Base-by-base conservation (phyloP, 2,797 vertebrate species). In the Acrocephalus scirpaceus region DNA sequence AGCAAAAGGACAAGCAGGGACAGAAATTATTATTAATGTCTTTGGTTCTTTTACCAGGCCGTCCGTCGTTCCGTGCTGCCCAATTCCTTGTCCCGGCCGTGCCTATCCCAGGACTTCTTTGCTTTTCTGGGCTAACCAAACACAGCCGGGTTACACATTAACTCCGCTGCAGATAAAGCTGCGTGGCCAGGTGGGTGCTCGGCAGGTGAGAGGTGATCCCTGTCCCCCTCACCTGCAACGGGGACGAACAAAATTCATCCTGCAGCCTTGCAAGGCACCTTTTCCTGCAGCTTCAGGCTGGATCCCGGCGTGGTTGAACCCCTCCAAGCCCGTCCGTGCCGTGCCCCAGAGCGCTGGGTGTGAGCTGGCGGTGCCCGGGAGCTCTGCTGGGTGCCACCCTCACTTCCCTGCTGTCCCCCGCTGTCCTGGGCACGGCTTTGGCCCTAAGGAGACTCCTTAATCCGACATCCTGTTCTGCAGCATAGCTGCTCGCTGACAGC, bases 91-190 rank as follows among this genome's bases (percentile, higher is more conserved):
- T 86, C 67, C 65, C 22, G 2, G 76, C 79, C 26, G 64, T 74
- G 90, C 86, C 95, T 90, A 26, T 30, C 86, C 76, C 85, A 13
- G 87, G 77, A 58, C 26, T 50, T 50, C 79, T 93, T 65, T 80
- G 82, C 89, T 91, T 47, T 93, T 38, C 92, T 66, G 89, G 74
- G 58, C 79, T 96, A 92, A 94, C 79, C 91, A 97, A 97, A 97
- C 92, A 97, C 53, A 9, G 84, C 56, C 20, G 4, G 64, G 95
- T 97, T 96, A 97, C 96, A 90, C 61, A 97, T 96, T 96, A 97
- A 98, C 98, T 91, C 75, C 20, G 91, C 96, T 96, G 9, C 77
- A 82, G 91, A 94, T 92, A 93, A 88, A 95, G 93, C 82, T 71
- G 70, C 1, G 42, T 25, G 70, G 3, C 11, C 30, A 1, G 56